A percentile compares a stretch with the other conserved stretches of the same genome.
Conservation (phyloP, 2,797 vertebrate species). For the Syngnathus acus region DNA sequence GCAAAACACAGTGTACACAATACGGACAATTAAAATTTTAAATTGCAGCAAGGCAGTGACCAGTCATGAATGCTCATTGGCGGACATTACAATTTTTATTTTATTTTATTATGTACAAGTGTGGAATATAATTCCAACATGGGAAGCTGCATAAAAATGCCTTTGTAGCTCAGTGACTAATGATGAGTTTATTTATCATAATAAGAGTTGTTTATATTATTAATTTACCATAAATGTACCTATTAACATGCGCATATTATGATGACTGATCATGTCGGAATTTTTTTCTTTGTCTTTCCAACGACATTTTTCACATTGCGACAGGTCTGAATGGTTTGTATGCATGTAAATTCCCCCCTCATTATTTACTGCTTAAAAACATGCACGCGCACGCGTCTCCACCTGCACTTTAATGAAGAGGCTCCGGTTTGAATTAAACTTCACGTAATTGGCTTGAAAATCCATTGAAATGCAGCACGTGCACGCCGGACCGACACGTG, state of each 20-base stretch:
- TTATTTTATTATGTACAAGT: neutral
- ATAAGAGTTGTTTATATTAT: neutral
- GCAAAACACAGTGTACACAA: too few species aligned
- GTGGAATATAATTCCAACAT: too few species aligned
- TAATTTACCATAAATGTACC: neutral
- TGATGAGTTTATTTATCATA: neutral
- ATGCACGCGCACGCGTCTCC: constrained; percentile 2
- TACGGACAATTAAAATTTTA: too few species aligned
- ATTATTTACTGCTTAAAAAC: constrained; percentile 5
- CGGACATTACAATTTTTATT: too few species aligned
- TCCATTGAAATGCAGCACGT: neutral
- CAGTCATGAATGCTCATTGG: too few species aligned
- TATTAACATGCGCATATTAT: neutral
- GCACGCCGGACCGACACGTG: neutral
- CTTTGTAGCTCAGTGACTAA: too few species aligned
- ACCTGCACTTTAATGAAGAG: constrained; percentile 1
- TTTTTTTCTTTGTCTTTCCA: neutral
- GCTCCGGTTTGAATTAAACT: constrained; percentile 6
- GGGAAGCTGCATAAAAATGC: too few species aligned
- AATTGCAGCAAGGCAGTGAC: too few species aligned
- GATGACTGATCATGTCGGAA: neutral
- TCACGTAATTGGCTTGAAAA: neutral
- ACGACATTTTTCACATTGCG: neutral
- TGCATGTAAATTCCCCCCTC: neutral
- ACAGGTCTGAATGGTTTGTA: neutral